These are phyloP conservation scores for Phasianus colchicus DNA, from an alignment of 2,113 vertebrate genomes.

Conservation along the genomic window DNA sequence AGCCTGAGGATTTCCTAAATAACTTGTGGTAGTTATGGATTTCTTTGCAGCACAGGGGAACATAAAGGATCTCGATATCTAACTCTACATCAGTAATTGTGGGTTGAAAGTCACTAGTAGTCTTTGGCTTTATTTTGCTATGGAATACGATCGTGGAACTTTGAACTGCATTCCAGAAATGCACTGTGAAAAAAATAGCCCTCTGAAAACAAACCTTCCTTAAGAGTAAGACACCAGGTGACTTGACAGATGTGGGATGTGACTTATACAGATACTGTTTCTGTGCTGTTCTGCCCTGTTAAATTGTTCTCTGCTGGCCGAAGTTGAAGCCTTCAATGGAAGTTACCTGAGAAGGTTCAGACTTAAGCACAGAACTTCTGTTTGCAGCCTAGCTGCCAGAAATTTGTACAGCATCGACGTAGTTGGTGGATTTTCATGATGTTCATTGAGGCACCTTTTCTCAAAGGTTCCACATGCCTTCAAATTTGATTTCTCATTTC, in stretches of 20 bases:
- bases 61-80: neutral
- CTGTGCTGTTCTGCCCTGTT: neutral
- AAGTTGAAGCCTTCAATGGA: neutral
- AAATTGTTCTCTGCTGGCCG: neutral
- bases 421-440: neutral
- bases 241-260: neutral
- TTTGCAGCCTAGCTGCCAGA: neutral
- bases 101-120: neutral
- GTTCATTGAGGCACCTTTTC: neutral
- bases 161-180: neutral
- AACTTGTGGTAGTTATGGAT: neutral
- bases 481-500: neutral
- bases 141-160: neutral
- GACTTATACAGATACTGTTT: neutral
- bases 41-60: neutral
- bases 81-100: neutral
- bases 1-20: neutral
- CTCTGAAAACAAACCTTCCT: neutral
- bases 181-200: neutral
- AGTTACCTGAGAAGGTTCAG: neutral
- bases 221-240: neutral
- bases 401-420: neutral
- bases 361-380: neutral
- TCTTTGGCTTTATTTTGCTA: neutral
- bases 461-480: neutral